Evolutionary conservation across 2,888 invertebrate species (phyloP).

Genomic region (Rotaria macrura): DNA sequence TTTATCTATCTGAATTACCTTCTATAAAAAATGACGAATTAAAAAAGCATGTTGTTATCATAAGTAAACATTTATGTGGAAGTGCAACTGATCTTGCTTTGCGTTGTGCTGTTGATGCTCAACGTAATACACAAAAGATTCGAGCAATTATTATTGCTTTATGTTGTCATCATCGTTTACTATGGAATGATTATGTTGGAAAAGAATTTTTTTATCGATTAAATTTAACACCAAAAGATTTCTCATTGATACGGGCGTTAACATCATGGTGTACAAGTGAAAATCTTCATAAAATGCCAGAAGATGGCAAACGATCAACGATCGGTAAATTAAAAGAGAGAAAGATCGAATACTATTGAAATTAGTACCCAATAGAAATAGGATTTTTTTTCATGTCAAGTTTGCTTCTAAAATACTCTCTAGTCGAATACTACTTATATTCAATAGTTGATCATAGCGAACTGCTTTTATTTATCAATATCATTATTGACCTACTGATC

Average conservation of each 20-base stretch:
- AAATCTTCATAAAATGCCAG: not conserved
- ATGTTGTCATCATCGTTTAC: constrained; percentile 32
- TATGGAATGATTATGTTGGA: constrained; percentile 29
- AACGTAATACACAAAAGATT: not conserved
- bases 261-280: constrained; percentile 27
- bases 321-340: not conserved
- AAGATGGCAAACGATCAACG: constrained; percentile 17
- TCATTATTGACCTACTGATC: too few relatives aligned
- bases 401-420: too few relatives aligned
- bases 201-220: constrained; percentile 20
- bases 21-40: not conserved
- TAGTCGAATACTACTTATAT: too few relatives aligned
- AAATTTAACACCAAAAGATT: constrained; percentile 27
- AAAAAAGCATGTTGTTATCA: not conserved
- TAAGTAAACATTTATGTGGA: constrained; percentile 31
- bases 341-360: too few relatives aligned
- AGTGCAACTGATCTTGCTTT: constrained; percentile 29
- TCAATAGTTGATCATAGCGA: too few relatives aligned
- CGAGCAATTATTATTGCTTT: constrained; percentile 26
- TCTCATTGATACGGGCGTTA: constrained; percentile 27
- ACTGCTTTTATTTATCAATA: too few relatives aligned
- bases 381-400: too few relatives aligned
- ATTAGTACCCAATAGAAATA: too few relatives aligned
- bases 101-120: constrained; percentile 23
- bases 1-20: constrained; percentile 24